Percentiles rank a stretch among this genome's conserved stretches.
Conservation (phyloP, 2,888 invertebrate genomes). For the Eupelmus urozonus region DNA sequence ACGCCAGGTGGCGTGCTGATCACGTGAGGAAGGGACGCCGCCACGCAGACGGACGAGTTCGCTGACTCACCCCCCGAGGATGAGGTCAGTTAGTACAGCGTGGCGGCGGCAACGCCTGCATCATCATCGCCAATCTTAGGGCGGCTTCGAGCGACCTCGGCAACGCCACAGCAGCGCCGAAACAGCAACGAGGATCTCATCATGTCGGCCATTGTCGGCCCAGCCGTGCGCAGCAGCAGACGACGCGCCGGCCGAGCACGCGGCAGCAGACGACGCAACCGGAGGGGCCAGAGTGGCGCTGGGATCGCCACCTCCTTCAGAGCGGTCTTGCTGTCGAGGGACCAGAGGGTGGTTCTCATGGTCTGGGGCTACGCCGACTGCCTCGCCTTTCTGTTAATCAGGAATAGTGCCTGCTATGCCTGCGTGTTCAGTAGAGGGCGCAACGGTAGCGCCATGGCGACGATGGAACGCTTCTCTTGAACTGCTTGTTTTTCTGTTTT, state of each 20-base stretch:
- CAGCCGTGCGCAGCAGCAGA: background rate
- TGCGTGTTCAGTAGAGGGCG: slow-evolving; percentile 47
- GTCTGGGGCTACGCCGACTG: slow-evolving; percentile 47
- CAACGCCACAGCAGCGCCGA: background rate
- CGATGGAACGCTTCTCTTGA: slow-evolving; percentile 50
- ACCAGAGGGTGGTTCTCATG: slow-evolving; percentile 16
- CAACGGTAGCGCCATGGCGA: background rate
- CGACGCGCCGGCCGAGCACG: background rate
- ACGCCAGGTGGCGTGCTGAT: slow-evolving; percentile 66
- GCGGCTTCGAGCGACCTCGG: background rate
- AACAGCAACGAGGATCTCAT: slow-evolving; percentile 33
- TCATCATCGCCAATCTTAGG: slow-evolving; percentile 12
- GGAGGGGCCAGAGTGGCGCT: background rate
- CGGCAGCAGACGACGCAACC: background rate
- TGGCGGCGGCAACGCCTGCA: slow-evolving; percentile 68
- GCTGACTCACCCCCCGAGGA: slow-evolving; percentile 69
- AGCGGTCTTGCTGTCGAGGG: slow-evolving; percentile 40
- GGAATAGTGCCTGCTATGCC: slow-evolving; percentile 50
- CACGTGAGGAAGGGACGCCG: slow-evolving; percentile 75
- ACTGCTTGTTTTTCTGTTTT: background rate
- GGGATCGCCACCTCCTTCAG: slow-evolving; percentile 31
- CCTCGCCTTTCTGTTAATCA: slow-evolving; percentile 42
- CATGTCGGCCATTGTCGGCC: slow-evolving; percentile 45
- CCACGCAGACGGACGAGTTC: slow-evolving; percentile 73
- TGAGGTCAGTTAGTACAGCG: slow-evolving; percentile 75